phyloP scores from a whole-genome alignment of 2,113 vertebrate genomes.

The Hydrolagus affinis region DNA sequence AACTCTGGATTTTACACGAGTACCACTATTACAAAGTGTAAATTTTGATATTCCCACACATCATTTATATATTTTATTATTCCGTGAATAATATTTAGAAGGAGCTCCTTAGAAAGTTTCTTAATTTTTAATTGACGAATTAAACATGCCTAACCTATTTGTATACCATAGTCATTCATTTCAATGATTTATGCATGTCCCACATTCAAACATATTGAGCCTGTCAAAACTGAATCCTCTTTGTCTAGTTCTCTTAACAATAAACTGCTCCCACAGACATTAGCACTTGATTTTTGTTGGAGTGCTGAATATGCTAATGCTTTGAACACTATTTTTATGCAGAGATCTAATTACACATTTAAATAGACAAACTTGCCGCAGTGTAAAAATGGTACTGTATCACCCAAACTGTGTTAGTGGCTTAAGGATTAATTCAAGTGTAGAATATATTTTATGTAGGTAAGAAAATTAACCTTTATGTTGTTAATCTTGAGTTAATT shows the following conservation, averaged over 20 bases:
- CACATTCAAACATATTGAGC: neutral
- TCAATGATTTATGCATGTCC: neutral
- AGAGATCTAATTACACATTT: neutral
- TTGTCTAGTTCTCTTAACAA: neutral
- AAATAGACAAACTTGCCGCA: neutral
- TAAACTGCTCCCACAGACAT: neutral
- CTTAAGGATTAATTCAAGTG: neutral
- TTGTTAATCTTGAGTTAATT: too few relatives aligned
- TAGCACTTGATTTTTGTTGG: neutral
- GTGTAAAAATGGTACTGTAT: neutral
- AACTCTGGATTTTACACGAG: too few relatives aligned
- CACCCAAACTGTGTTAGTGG: neutral
- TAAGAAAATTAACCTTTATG: neutral
- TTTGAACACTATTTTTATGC: neutral
- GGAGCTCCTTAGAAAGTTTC: too few relatives aligned
- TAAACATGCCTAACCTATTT: slow-evolving; percentile 6
- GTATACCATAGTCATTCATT: too few relatives aligned
- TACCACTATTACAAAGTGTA: too few relatives aligned
- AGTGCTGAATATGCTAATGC: neutral
- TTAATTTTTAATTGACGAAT: neutral
- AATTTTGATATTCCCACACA: too few relatives aligned
- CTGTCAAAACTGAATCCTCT: neutral
- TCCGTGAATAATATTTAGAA: too few relatives aligned
- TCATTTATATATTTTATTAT: too few relatives aligned
- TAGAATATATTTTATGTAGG: neutral